Evolutionary conservation across 2,113 vertebrate genomes (phyloP), one percentile per base, ranked within the genome.

Genomic region (Climacteris rufus): DNA sequence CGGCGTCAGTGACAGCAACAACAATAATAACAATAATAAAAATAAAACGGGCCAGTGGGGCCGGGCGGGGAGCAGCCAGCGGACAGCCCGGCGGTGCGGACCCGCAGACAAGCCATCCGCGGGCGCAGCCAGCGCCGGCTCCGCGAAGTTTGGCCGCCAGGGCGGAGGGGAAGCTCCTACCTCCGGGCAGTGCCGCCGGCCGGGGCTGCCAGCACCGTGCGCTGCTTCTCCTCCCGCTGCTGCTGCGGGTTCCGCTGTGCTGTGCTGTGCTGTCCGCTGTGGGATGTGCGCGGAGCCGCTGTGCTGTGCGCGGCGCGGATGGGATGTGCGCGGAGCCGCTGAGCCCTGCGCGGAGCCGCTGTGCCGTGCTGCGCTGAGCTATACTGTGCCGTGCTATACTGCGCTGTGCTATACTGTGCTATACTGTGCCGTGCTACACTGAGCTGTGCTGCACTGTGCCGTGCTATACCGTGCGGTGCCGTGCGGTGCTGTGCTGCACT

Each of bases 1-100:
- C 56, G 18, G 6, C 50, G 1, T 1, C 78, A 2, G 1, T 1
- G 5, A 0, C 14, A 31, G 47, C 27, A 23, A 47, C 8, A 40
- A 3, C 1, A n/a, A 5, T 9, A 42, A 52, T 7, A 22, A 54
- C 6, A 45, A 31, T 31, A 22, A 28, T 21, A 23, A 25, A 47
- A 27, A 5, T 5, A 31, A 15, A 69, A 2, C 65, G 1, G n/a
- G 21, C 15, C 56, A 11, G 77, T 3, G 60, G 13, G 7, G 81
- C 68, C 50, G 25, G 14, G 64, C 37, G 13, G 35, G 21, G 24
- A 25, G 4, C 79, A 14, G 59, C 30, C 44, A 1, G 16, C 12
- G 37, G 8, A 11, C 19, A 24, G 30, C 0, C 11, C 25, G 39
- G 40, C 33, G 14, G 3, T 16, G 3, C 9, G 4, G 24, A 49